Evolutionary conservation across 2,113 vertebrate species (phyloP), one percentile per base, ranked within the genome.

Genomic region (Sinosuthora webbiana): DNA sequence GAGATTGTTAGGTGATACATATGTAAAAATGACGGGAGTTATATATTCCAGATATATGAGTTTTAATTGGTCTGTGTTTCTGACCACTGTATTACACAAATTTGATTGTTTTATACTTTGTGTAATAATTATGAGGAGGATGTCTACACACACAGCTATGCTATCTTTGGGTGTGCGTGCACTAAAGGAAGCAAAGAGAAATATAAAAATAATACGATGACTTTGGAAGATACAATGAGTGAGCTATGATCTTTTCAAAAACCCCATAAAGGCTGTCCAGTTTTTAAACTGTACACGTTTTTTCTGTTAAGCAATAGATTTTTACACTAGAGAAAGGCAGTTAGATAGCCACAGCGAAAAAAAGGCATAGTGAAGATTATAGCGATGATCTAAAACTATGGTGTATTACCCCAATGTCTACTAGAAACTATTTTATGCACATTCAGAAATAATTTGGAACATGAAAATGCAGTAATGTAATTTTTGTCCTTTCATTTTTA

Each of bases 81-180:
- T 49, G 23, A 67, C 6, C 14, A 50, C 18, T 2, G 1, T 68
- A 68, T 15, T 21, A 60, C 13, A 47, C 6, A 47, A 45, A 78
- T 77, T 80, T 33, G n/a, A 41, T 52, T 60, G 56, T 59, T 84
- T 92, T 62, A 56, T n/a, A 31, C 4, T 65, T 67, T 53, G 9
- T 6, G 15, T 56, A 49, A 75, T 41, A 80, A 33, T 62, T 57
- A 30, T 8, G 31, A 49, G 6, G 23, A 56, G 27, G 11, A 56
- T 69, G 13, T 31, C 47, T 47, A 15, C 28, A 33, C 18, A 81
- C 2, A 30, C 2, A 65, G 11, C 20, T 59, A 2, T 30, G 11
- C 10, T 35, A 6, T 44, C 7, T 60, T 82, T 42, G 5, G 3
- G 3, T 18, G 3, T 59, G 27, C 0, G 0, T 49, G 41, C 11